A percentile compares a stretch with the other conserved stretches of the same genome.
Evolutionary conservation across 2,113 vertebrate species (phyloP).

Genomic region (Epinephelus cyanopodus): DNA sequence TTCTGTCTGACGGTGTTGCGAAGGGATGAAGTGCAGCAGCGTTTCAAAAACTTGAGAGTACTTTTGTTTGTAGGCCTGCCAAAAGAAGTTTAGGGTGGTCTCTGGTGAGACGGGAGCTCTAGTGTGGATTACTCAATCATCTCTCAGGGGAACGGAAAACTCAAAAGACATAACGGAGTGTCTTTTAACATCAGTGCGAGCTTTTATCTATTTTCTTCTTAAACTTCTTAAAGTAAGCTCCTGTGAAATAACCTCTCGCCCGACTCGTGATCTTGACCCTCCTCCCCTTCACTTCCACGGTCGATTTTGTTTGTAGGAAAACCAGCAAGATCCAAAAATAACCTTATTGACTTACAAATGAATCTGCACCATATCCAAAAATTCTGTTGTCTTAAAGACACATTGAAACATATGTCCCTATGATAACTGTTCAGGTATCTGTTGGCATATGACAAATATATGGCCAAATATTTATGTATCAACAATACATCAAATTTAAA

Average conservation of each 20-base stretch:
- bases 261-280: constrained; percentile 1
- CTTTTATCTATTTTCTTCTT: constrained; percentile 36
- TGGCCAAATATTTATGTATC: too few species aligned
- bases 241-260: constrained; percentile 31
- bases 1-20: background rate
- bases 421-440: too few species aligned
- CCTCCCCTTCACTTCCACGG: background rate
- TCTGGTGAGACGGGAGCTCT: constrained; percentile 7
- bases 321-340: constrained; percentile 17
- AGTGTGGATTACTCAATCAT: constrained; percentile 38
- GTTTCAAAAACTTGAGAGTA: background rate
- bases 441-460: too few species aligned
- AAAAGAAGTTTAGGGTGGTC: background rate
- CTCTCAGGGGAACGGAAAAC: constrained; percentile 11
- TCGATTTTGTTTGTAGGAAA: background rate
- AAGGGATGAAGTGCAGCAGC: background rate
- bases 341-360: constrained; percentile 21
- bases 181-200: constrained; percentile 22
- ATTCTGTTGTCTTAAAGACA: background rate
- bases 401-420: background rate
- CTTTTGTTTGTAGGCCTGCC: background rate
- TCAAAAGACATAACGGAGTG: constrained; percentile 21
- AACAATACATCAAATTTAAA: too few species aligned
- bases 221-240: constrained; percentile 18
- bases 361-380: background rate